Evolutionary conservation across 1,140 invertebrate genomes (phyloP).

Genomic region (Micrasema longulum): DNA sequence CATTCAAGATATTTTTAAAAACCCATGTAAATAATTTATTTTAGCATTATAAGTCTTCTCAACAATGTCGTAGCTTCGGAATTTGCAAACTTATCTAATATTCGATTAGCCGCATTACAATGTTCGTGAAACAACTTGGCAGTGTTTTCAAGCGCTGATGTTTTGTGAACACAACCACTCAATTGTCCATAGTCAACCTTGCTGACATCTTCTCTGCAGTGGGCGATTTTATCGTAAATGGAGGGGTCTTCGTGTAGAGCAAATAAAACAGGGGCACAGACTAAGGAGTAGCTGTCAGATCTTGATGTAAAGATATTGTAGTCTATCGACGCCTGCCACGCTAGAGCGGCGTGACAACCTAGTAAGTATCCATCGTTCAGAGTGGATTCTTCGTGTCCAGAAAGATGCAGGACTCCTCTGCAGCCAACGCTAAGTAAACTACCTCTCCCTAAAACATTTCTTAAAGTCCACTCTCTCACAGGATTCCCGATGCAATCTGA

Average conservation of each 20-base stretch:
- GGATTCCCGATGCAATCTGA: constrained; percentile 72
- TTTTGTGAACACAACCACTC: constrained; percentile 66
- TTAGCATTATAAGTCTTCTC: too few relatives aligned
- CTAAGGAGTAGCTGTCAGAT: constrained; percentile 72
- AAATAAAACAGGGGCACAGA: constrained; percentile 83
- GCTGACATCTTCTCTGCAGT: constrained; percentile 74
- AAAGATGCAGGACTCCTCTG: constrained; percentile 83
- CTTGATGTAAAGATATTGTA: constrained; percentile 64
- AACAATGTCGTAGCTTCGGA: constrained; percentile 74
- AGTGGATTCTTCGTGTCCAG: constrained; percentile 74
- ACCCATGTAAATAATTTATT: too few relatives aligned
- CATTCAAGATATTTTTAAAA: too few relatives aligned
- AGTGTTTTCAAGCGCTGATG: constrained; percentile 73
- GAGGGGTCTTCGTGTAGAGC: constrained; percentile 78
- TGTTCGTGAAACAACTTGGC: constrained; percentile 78
- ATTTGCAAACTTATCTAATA: constrained; percentile 72
- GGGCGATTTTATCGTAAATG: constrained; percentile 76
- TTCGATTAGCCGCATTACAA: constrained; percentile 75
- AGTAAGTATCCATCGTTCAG: constrained; percentile 82
- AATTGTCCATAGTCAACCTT: constrained; percentile 74
- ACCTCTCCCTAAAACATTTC: constrained; percentile 80
- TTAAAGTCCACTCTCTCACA: constrained; percentile 82
- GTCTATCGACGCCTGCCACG: constrained; percentile 81
- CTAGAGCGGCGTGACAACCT: constrained; percentile 85
- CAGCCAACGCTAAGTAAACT: constrained; percentile 86